Evolutionary conservation across 2,797 vertebrate species (phyloP).

Genomic region (Sebastes hubbsi): DNA sequence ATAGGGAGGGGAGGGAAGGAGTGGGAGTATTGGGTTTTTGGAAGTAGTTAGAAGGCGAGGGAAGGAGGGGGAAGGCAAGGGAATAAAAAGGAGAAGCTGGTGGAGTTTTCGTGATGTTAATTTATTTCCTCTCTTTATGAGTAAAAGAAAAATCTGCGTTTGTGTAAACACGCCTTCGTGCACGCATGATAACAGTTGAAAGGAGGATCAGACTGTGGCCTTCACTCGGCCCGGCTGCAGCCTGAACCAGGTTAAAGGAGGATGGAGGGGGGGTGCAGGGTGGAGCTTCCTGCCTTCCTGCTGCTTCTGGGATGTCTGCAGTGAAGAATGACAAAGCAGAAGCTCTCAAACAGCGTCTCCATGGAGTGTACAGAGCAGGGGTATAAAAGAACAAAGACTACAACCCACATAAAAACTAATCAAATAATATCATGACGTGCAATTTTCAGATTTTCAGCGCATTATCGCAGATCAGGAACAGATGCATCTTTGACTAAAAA

Average conservation of each 20-base stretch:
- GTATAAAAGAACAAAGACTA: not conserved
- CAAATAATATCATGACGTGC: constrained; percentile 45
- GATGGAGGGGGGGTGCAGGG: constrained; percentile 27
- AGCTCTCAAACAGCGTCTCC: constrained; percentile 13
- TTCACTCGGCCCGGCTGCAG: constrained; percentile 44
- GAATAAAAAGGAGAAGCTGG: constrained; percentile 9
- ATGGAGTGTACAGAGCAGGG: not conserved
- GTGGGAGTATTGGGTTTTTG: constrained; percentile 49
- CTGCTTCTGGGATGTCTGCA: constrained; percentile 39
- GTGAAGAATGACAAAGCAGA: constrained; percentile 49
- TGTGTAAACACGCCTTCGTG: constrained; percentile 4
- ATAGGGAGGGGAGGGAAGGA: constrained; percentile 11
- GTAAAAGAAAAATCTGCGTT: not conserved
- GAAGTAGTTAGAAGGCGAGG: constrained; percentile 31
- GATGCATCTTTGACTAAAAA: constrained; percentile 9
- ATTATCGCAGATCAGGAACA: constrained; percentile 37
- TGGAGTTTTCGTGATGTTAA: constrained; percentile 42
- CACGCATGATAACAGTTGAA: constrained; percentile 5
- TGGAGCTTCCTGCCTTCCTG: constrained; percentile 64
- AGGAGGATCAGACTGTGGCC: constrained; percentile 14
- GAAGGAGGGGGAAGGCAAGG: not conserved
- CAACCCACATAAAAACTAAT: constrained; percentile 36
- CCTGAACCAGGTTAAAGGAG: constrained; percentile 49
- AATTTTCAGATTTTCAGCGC: constrained; percentile 27
- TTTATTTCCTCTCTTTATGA: constrained; percentile 34